Conservation (phyloP, 1,140 invertebrate genomes). For the Bradysia coprophila region DNA sequence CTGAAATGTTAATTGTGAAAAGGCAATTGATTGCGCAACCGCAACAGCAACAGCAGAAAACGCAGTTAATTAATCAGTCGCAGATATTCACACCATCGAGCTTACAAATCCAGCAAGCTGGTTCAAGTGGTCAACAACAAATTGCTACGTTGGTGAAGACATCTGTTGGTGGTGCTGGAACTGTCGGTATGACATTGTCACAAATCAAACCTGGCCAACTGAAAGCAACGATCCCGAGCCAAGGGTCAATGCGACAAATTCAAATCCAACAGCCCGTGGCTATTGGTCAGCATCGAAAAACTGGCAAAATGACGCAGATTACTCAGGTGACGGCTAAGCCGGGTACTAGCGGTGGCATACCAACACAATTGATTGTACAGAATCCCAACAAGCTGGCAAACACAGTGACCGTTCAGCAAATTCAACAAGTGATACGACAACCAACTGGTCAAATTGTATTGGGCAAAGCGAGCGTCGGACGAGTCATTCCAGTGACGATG, state of each 20-base stretch:
- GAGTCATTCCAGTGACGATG: conserved; percentile 22
- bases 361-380: conserved; percentile 20
- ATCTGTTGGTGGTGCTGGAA: conserved; percentile 27
- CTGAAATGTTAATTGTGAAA: conserved; percentile 39
- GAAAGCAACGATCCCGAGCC: conserved; percentile 34
- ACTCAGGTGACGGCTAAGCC: not conserved
- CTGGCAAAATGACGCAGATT: conserved; percentile 39
- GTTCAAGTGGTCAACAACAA: conserved; percentile 10
- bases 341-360: conserved; percentile 11
- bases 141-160: conserved; percentile 23
- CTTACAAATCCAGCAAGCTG: conserved; percentile 25
- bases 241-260: conserved; percentile 44
- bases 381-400: conserved; percentile 32
- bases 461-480: conserved; percentile 20
- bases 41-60: conserved; percentile 23
- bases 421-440: conserved; percentile 54
- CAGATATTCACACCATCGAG: conserved; percentile 15
- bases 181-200: conserved; percentile 20
- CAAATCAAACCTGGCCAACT: conserved; percentile 22
- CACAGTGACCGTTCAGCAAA: conserved; percentile 54
- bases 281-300: conserved; percentile 35
- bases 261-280: conserved; percentile 44
- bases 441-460: conserved; percentile 16
- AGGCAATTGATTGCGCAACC: not conserved
- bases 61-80: conserved; percentile 24